phyloP scores from a whole-genome alignment of 2,797 vertebrate species.

The Trichosurus vulpecula region DNA sequence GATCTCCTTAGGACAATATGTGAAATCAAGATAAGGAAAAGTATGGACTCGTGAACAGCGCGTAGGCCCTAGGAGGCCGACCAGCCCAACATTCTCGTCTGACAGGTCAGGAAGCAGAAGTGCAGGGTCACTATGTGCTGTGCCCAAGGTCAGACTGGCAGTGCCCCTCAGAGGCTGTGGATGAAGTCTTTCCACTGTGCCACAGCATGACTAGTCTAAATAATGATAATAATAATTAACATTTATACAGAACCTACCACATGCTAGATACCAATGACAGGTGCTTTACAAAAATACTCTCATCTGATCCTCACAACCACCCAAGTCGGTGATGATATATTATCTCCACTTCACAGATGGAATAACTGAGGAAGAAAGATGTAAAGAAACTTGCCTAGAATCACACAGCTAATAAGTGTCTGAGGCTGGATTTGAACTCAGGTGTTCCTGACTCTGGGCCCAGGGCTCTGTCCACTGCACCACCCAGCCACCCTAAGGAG shows the following conservation, averaged over 20 bases:
- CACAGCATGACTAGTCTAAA: not conserved
- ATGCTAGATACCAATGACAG: too few species aligned
- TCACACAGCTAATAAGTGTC: not conserved
- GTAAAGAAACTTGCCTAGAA: not conserved
- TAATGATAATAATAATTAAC: not conserved
- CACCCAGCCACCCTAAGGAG: not conserved
- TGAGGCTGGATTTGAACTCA: not conserved
- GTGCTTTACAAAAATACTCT: not conserved
- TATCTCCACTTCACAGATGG: not conserved
- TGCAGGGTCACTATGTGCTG: not conserved
- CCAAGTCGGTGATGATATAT: not conserved
- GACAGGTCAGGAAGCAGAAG: too few species aligned
- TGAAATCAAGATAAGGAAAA: not conserved
- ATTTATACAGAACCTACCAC: not conserved
- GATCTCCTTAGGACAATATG: too few species aligned
- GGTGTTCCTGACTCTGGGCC: too few species aligned
- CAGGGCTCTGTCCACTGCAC: not conserved
- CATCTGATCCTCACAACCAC: too few species aligned
- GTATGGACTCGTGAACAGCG: not conserved
- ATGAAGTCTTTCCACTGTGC: not conserved
- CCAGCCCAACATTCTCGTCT: not conserved
- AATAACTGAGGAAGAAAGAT: not conserved
- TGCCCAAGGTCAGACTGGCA: not conserved
- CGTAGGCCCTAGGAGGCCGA: not conserved
- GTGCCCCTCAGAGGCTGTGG: too few species aligned